These are phyloP conservation scores for Corvus cornix DNA, from an alignment of 2,113 vertebrate species.

Conservation along the genomic window DNA sequence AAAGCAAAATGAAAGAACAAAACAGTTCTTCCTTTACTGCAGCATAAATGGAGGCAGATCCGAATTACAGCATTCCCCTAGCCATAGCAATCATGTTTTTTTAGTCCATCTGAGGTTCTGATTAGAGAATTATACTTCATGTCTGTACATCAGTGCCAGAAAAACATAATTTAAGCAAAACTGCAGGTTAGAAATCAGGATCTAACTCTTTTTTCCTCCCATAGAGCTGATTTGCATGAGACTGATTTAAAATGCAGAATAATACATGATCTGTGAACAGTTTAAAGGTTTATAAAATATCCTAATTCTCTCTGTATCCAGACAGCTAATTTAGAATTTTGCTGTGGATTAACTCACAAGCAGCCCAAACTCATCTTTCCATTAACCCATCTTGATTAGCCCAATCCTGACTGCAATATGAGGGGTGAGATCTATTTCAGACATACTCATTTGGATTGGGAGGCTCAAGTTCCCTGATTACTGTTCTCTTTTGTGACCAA, in stretches of 20 bases:
- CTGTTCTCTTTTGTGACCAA: not conserved
- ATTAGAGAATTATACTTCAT: not conserved
- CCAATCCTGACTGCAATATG: not conserved
- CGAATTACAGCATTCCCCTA: rapidly evolving
- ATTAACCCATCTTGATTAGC: constrained; percentile 40
- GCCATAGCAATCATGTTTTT: not conserved
- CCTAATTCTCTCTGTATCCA: constrained; percentile 30
- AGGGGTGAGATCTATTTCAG: not conserved
- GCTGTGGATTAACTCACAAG: constrained; percentile 51
- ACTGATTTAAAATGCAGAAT: constrained; percentile 61
- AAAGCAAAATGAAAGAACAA: not conserved
- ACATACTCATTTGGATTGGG: not conserved
- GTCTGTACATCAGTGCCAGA: not conserved
- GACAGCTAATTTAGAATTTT: constrained; percentile 66
- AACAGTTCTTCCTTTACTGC: not conserved
- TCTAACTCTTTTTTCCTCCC: constrained; percentile 17
- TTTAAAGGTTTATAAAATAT: constrained; percentile 64
- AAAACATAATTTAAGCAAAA: constrained; percentile 24
- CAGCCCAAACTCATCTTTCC: constrained; percentile 14
- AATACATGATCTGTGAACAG: constrained; percentile 42
- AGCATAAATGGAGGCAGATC: not conserved
- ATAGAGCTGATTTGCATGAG: constrained; percentile 42
- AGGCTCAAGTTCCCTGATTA: constrained; percentile 5
- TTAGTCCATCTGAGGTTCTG: not conserved
- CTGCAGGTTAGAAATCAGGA: constrained; percentile 32